Percentiles rank a stretch among this genome's conserved stretches.
phyloP scores from a whole-genome alignment of 1,140 invertebrate genomes.

The Batillaria attramentaria region DNA sequence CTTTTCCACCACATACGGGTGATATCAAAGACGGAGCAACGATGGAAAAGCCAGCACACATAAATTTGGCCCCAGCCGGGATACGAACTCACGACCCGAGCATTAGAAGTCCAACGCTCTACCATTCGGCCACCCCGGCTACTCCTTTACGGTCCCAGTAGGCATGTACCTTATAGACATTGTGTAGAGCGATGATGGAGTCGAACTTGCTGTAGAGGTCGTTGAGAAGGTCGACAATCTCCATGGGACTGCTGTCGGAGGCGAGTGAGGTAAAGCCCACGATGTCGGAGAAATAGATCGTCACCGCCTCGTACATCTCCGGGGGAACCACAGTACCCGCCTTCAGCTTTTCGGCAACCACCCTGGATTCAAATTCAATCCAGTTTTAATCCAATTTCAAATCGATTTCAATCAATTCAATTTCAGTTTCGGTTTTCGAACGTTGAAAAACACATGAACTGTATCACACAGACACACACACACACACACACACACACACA shows the following conservation, averaged over 20 bases:
- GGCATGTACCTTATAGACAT: constrained; percentile 75
- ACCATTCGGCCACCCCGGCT: too few species aligned
- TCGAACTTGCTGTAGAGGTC: constrained; percentile 81
- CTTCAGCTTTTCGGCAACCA: constrained; percentile 66
- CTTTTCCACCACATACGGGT: too few species aligned
- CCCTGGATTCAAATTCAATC: constrained; percentile 75
- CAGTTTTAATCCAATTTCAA: too few species aligned
- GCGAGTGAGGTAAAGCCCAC: constrained; percentile 79
- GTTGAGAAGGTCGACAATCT: constrained; percentile 67
- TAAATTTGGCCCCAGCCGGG: too few species aligned
- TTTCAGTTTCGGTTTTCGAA: too few species aligned
- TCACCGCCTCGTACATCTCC: constrained; percentile 66
- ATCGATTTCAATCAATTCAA: too few species aligned
- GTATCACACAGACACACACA: background rate
- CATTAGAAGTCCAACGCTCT: too few species aligned
- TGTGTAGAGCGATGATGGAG: constrained; percentile 88
- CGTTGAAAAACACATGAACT: background rate
- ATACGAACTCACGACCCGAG: too few species aligned
- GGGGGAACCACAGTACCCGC: constrained; percentile 47
- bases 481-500: background rate
- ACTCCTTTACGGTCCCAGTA: too few species aligned
- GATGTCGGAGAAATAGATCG: constrained; percentile 76
- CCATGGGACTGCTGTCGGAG: constrained; percentile 76
- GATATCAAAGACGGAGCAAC: too few species aligned
- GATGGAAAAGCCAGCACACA: too few species aligned